Evolutionary conservation across 2,113 vertebrate genomes (phyloP).

Genomic region (Orthonyx spaldingii): DNA sequence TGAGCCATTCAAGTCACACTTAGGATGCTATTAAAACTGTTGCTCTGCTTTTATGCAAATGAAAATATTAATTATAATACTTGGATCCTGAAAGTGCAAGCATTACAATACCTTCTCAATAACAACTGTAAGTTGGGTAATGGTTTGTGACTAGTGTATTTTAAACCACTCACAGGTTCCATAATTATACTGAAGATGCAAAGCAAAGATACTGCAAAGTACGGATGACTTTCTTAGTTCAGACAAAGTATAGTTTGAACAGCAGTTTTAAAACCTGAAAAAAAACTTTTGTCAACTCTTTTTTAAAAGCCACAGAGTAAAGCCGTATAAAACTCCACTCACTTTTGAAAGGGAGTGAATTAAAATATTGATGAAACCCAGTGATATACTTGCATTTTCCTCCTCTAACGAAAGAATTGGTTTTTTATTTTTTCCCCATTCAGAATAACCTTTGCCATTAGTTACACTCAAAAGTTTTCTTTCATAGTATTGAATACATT

Average conservation of each 20-base stretch:
- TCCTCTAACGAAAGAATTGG: not conserved
- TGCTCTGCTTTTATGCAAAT: not conserved
- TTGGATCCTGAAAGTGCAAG: not conserved
- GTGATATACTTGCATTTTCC: not conserved
- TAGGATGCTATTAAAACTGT: not conserved
- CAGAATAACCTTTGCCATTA: not conserved
- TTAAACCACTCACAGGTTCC: not conserved
- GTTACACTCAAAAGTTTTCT: not conserved
- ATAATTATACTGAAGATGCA: not conserved
- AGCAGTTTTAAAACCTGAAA: not conserved
- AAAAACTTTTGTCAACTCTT: not conserved
- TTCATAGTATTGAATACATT: not conserved
- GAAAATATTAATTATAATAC: not conserved
- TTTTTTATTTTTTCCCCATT: fast-evolving
- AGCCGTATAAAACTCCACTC: not conserved
- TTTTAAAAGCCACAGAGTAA: not conserved
- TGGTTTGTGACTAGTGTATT: not conserved
- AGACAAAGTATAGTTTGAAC: not conserved
- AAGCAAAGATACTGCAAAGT: not conserved
- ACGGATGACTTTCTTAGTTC: not conserved
- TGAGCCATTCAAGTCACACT: not conserved
- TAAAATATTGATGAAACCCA: not conserved
- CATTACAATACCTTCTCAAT: not conserved
- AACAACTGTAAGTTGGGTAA: not conserved
- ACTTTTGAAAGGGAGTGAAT: not conserved